Percentiles rank a stretch among this genome's conserved stretches.
phyloP scores from a whole-genome alignment of 2,888 invertebrate genomes.

The Eupithecia vulgata region DNA sequence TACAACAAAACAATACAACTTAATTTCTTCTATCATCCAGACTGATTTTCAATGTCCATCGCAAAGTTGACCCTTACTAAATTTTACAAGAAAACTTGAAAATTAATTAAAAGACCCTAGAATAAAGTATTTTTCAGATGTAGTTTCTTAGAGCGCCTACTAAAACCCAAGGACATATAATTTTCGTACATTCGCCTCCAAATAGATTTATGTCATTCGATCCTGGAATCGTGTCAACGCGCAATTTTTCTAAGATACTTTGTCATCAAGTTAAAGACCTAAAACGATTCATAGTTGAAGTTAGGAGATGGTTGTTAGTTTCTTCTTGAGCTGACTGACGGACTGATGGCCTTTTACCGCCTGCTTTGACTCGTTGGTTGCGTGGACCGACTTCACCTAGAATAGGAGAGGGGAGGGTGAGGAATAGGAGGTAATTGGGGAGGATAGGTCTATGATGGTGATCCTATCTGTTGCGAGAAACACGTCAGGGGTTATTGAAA shows the following conservation, averaged over 20 bases:
- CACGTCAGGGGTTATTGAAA: too few relatives aligned
- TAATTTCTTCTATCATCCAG: slow-evolving; percentile 23
- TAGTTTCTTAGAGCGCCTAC: not conserved
- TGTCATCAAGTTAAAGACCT: slow-evolving; percentile 19
- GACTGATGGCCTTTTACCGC: slow-evolving; percentile 68
- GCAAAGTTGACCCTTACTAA: not conserved
- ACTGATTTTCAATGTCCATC: not conserved
- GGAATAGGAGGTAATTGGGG: slow-evolving; percentile 7
- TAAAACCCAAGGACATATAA: slow-evolving; percentile 1
- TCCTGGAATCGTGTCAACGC: slow-evolving; percentile 17
- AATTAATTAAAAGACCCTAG: slow-evolving; percentile 5
- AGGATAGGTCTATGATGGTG: not conserved
- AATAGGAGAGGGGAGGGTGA: slow-evolving; percentile 41
- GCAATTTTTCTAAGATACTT: slow-evolving; percentile 25
- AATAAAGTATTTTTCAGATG: slow-evolving; percentile 8
- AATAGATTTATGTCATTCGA: slow-evolving; percentile 8
- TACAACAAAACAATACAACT: slow-evolving; percentile 35
- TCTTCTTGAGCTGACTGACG: slow-evolving; percentile 77
- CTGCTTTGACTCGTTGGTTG: slow-evolving; percentile 76
- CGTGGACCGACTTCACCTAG: slow-evolving; percentile 77
- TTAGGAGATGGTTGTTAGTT: slow-evolving; percentile 62
- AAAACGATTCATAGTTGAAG: slow-evolving; percentile 12
- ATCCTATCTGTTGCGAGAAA: not conserved
- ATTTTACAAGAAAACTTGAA: slow-evolving; percentile 2
- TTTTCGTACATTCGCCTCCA: not conserved